Percentiles rank a stretch among this genome's conserved stretches.
Conservation (phyloP, 2,797 vertebrate species). For the Onychomys torridus region DNA sequence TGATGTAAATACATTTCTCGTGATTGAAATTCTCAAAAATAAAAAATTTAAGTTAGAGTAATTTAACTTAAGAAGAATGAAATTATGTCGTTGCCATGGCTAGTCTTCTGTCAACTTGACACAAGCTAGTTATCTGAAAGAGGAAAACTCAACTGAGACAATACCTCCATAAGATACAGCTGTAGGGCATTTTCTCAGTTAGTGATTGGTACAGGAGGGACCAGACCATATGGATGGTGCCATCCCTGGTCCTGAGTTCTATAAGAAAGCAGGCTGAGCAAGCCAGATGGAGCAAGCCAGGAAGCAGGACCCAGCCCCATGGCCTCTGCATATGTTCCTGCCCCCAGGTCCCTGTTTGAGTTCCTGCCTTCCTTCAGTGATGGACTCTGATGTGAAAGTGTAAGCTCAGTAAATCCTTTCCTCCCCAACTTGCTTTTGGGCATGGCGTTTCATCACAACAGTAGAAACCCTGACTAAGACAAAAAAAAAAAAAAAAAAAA, state of each 20-base stretch:
- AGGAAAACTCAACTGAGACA: background rate
- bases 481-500: no score
- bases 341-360: background rate
- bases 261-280: background rate
- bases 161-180: background rate
- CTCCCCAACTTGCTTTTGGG: background rate
- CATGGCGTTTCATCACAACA: background rate
- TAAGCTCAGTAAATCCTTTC: background rate
- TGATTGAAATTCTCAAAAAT: background rate
- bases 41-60: background rate
- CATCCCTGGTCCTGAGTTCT: background rate
- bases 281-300: background rate
- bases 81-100: background rate
- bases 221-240: background rate
- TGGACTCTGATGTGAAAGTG: rapidly evolving
- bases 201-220: background rate
- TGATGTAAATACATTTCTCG: background rate
- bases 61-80: background rate
- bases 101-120: background rate
- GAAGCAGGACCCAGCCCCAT: background rate
- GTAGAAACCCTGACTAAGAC: background rate
- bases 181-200: background rate
- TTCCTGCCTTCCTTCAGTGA: background rate
- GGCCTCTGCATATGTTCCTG: background rate
- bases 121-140: background rate